A percentile compares a stretch with the other conserved stretches of the same genome.
phyloP scores from a whole-genome alignment of 2,113 vertebrate species.

The Campylorhamphus procurvoides region DNA sequence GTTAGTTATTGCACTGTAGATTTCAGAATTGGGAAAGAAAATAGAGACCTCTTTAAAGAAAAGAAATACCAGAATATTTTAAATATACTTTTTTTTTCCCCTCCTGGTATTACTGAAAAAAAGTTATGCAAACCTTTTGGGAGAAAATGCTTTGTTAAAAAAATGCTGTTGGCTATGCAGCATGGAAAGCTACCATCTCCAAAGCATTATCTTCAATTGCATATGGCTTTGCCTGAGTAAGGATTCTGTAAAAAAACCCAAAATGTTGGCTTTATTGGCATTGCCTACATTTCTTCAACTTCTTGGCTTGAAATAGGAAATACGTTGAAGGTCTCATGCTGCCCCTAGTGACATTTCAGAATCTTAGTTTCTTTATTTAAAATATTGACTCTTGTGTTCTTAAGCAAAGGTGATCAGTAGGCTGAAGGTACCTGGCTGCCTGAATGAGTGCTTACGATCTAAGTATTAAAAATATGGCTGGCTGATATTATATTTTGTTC shows the following conservation, averaged over 20 bases:
- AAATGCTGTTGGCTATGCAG: not conserved
- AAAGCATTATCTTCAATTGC: not conserved
- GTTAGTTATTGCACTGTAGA: not conserved
- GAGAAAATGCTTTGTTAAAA: not conserved
- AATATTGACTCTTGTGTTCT: not conserved
- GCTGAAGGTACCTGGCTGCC: not conserved
- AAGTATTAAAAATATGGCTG: not conserved
- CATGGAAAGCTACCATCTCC: not conserved
- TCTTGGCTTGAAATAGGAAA: not conserved
- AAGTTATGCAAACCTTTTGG: not conserved
- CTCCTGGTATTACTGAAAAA: not conserved
- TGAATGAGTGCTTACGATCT: not conserved
- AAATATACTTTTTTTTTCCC: not conserved
- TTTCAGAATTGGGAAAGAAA: not conserved
- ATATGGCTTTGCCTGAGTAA: not conserved
- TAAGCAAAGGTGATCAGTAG: not conserved
- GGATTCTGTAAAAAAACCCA: not conserved
- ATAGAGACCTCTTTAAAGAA: not conserved
- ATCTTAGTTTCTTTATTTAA: not conserved
- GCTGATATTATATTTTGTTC: not conserved
- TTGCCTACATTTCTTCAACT: not conserved
- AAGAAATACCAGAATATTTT: not conserved
- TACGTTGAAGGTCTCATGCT: not conserved
- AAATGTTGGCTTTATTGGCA: not conserved
- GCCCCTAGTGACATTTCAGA: not conserved